A percentile compares a stretch with the other conserved stretches of the same genome.
Evolutionary conservation across 2,797 vertebrate species (phyloP).

Genomic region (Anableps anableps): DNA sequence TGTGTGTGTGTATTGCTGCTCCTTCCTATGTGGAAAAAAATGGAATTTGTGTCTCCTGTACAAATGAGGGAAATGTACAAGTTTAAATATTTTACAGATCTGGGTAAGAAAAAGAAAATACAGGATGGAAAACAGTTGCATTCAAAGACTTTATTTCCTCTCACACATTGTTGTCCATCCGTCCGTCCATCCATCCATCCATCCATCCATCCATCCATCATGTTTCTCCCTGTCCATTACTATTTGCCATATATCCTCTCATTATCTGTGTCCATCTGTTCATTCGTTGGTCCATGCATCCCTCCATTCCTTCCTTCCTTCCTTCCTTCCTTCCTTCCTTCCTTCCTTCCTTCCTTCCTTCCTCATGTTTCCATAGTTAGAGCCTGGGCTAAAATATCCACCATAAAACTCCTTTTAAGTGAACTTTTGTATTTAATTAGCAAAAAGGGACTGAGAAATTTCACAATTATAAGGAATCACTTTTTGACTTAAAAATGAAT

Average conservation of each 20-base stretch:
- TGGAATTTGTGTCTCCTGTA: not conserved
- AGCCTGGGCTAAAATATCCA: not conserved
- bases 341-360: no score
- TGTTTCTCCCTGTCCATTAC: not conserved
- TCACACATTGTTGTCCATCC: not conserved
- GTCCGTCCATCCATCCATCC: not conserved
- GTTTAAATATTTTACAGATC: not conserved
- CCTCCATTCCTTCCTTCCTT: not conserved
- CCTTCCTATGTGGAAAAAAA: not conserved
- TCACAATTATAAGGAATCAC: not conserved
- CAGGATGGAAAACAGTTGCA: not conserved
- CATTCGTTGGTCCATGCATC: not conserved
- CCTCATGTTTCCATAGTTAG: no score
- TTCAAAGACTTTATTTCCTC: not conserved
- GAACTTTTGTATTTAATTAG: not conserved
- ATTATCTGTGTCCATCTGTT: not conserved
- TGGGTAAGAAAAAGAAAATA: not conserved
- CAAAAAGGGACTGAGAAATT: not conserved
- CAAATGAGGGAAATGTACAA: not conserved
- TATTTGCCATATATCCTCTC: no score
- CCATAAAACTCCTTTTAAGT: not conserved
- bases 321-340: not conserved
- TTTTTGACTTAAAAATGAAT: not conserved
- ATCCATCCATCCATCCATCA: not conserved
- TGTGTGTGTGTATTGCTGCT: not conserved